Evolutionary conservation across 2,113 vertebrate genomes (phyloP).

Genomic region (Paradoxurus hermaphroditus): DNA sequence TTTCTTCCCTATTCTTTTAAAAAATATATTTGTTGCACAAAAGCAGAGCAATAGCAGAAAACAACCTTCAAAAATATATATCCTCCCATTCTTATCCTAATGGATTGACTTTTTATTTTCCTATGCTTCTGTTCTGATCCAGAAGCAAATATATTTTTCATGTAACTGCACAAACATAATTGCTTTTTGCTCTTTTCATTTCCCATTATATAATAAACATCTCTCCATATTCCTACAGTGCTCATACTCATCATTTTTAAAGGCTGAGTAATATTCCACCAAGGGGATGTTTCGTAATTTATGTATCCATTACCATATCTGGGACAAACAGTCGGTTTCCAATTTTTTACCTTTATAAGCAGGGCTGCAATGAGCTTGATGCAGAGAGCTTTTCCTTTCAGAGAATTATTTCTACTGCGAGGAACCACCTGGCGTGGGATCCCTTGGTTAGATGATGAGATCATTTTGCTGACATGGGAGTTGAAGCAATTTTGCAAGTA

Average conservation of each 20-base stretch:
- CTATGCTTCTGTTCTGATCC: neutral
- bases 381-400: neutral
- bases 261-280: slow-evolving; percentile 27
- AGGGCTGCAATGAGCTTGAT: neutral
- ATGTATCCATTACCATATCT: neutral
- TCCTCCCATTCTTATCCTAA: neutral
- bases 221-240: neutral
- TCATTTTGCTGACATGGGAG: neutral
- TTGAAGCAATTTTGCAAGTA: neutral
- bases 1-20: slow-evolving; percentile 16
- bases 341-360: neutral
- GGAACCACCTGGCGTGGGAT: neutral
- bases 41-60: neutral
- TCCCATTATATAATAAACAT: neutral
- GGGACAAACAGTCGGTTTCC: neutral
- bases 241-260: slow-evolving; percentile 26
- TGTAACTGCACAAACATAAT: neutral
- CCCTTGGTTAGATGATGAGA: neutral
- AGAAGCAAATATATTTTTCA: slow-evolving; percentile 15
- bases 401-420: neutral
- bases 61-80: neutral
- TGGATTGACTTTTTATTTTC: neutral
- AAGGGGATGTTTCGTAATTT: neutral
- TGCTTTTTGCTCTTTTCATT: neutral
- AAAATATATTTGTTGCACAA: neutral